Conservation (phyloP, 2,888 invertebrate species). For the Beris chalybata region DNA sequence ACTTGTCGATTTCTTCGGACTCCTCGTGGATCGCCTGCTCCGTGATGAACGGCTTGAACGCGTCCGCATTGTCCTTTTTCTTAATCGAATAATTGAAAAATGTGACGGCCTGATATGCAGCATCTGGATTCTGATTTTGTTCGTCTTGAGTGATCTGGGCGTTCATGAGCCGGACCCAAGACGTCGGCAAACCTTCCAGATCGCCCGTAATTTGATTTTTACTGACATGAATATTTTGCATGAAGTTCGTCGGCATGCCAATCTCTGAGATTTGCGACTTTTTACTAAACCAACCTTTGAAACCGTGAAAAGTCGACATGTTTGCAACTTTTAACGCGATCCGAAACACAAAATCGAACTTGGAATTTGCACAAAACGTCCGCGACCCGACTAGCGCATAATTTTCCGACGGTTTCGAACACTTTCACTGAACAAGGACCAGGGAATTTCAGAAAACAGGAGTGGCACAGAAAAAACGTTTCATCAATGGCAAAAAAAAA, state of each 20-base stretch:
- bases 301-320: constrained; percentile 37
- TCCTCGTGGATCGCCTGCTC: constrained; percentile 80
- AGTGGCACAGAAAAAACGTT: constrained; percentile 39
- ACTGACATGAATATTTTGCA: constrained; percentile 84
- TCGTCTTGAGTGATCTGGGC: constrained; percentile 84
- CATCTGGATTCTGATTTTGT: constrained; percentile 86
- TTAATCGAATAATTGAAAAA: constrained; percentile 87
- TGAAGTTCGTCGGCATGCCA: constrained; percentile 82
- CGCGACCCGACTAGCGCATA: constrained; percentile 31
- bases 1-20: constrained; percentile 78
- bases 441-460: constrained; percentile 37
- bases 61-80: constrained; percentile 71
- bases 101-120: constrained; percentile 87
- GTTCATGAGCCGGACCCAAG: constrained; percentile 79
- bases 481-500: constrained; percentile 31
- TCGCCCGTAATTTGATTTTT: constrained; percentile 80
- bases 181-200: constrained; percentile 81
- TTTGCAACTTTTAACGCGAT: constrained; percentile 23
- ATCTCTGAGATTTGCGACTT: constrained; percentile 61
- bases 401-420: constrained; percentile 16
- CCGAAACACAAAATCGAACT: constrained; percentile 5
- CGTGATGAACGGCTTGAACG: constrained; percentile 80
- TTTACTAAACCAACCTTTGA: constrained; percentile 53
- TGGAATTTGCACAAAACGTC: constrained; percentile 12
- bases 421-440: constrained; percentile 24